Evolutionary conservation across 1,140 invertebrate species (phyloP), one percentile per base, ranked within the genome.

Genomic region (Drosophila santomea): DNA sequence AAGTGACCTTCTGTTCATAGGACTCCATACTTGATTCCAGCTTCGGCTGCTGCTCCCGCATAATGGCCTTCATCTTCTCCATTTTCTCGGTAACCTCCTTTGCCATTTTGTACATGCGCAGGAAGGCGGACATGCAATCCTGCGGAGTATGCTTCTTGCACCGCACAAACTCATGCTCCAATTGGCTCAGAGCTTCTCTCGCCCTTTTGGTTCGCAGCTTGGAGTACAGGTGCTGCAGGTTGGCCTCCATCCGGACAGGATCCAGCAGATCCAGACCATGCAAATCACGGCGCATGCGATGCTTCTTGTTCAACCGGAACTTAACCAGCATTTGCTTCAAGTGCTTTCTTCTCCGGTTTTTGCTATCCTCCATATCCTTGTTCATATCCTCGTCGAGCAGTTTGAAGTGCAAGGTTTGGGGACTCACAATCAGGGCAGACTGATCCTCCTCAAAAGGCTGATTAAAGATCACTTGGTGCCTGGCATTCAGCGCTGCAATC

Each of bases 41-140:
- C 5, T 56, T 12, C 10, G 76, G 74, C 39, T 73, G 67, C 45
- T 78, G 85, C 11, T 78, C 83, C 25, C 74, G 62, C 35, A 92
- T 91, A 14, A 92, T 84, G 1, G 66, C 76, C 62, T 83, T 80
- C 91, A 92, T 92, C 63, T 91, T 91, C 25, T 91, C 79, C 68
- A 92, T 80, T 66, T 88, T 91, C 45, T 91, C 81, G 44, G 77
- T 80, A 6, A 92, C 80, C 25, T 92, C 91, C 36, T 68, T 83
- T 45, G 88, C 88, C 74, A 92, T 78, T 10, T 90, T 73, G 44
- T 91, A 92, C 77, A 92, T 89, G 11, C 78, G 75, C 58, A 90
- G 48, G n/a, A 92, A 91, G 20, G 77, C 84, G 12, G 73, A 72
- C 84, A 90, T 86, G 60, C 91, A 92, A 35, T 90, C 77, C 17